Conservation (phyloP, 2,113 vertebrate species). For the Nymphicus hollandicus region DNA sequence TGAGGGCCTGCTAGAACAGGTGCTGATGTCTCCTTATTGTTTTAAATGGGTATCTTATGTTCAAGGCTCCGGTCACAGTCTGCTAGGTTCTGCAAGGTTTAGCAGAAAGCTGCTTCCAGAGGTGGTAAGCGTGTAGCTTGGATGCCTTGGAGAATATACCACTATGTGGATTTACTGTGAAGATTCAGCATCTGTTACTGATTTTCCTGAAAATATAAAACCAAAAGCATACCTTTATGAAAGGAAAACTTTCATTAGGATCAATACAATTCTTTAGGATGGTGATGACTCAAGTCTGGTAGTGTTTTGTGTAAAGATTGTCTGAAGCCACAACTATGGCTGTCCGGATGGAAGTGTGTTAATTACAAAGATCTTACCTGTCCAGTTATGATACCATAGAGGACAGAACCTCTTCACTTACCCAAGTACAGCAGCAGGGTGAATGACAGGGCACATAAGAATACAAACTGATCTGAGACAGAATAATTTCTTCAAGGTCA, state of each 20-base stretch:
- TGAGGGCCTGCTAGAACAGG: not conserved
- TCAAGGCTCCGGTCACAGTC: not conserved
- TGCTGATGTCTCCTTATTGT: not conserved
- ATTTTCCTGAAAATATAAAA: not conserved
- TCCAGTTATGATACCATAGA: rapidly evolving
- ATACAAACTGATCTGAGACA: not conserved
- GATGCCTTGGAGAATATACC: not conserved
- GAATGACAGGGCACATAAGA: not conserved
- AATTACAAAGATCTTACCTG: not conserved
- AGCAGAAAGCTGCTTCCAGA: not conserved
- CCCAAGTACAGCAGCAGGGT: not conserved
- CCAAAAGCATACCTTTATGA: not conserved
- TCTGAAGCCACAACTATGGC: not conserved
- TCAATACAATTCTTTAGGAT: rapidly evolving
- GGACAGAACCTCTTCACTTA: not conserved
- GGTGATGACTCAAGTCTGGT: not conserved
- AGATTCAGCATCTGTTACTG: not conserved
- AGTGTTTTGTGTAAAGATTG: not conserved
- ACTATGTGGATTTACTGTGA: not conserved
- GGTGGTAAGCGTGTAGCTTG: not conserved
- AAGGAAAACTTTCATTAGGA: not conserved
- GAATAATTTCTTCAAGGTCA: not conserved
- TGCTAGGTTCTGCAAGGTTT: not conserved
- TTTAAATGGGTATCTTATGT: not conserved
- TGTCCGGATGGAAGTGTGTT: not conserved